Conservation (phyloP, 2,888 invertebrate genomes). For the Neelides folsomi region DNA sequence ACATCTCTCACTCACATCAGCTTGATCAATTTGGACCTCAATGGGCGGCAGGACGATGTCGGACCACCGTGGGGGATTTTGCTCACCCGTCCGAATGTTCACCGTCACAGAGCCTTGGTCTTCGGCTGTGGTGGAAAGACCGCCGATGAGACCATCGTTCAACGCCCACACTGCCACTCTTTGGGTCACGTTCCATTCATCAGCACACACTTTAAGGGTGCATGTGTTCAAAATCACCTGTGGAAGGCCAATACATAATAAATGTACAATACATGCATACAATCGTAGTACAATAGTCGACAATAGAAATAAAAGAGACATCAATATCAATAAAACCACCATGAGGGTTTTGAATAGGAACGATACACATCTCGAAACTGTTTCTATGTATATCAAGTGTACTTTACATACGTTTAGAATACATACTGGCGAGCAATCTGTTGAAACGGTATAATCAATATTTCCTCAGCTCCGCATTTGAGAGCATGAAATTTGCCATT, state of each 20-base stretch:
- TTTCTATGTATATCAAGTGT: too few relatives aligned
- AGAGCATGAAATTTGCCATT: too few relatives aligned
- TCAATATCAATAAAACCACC: too few relatives aligned
- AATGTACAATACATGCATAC: too few relatives aligned
- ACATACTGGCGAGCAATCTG: too few relatives aligned
- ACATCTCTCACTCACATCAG: slow-evolving; percentile 31
- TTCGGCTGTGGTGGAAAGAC: slow-evolving; percentile 10
- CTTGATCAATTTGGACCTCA: slow-evolving; percentile 27
- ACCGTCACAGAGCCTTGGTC: slow-evolving; percentile 14
- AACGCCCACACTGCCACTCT: slow-evolving; percentile 32
- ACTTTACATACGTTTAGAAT: too few relatives aligned
- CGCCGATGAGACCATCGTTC: slow-evolving; percentile 31
- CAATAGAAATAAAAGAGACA: too few relatives aligned
- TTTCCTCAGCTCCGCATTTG: too few relatives aligned
- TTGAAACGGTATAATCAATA: too few relatives aligned
- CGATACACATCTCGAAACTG: too few relatives aligned
- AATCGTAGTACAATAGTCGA: too few relatives aligned
- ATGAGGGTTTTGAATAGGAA: too few relatives aligned
- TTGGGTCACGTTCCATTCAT: slow-evolving; percentile 34
- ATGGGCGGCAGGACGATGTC: slow-evolving; percentile 21
- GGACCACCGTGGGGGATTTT: slow-evolving; percentile 30
- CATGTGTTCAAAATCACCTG: slow-evolving; percentile 33
- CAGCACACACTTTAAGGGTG: slow-evolving; percentile 32
- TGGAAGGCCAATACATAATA: background rate
- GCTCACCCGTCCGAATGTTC: slow-evolving; percentile 27